Evolutionary conservation across 2,797 vertebrate species (phyloP).

Genomic region (Eupleurogrammus muticus): DNA sequence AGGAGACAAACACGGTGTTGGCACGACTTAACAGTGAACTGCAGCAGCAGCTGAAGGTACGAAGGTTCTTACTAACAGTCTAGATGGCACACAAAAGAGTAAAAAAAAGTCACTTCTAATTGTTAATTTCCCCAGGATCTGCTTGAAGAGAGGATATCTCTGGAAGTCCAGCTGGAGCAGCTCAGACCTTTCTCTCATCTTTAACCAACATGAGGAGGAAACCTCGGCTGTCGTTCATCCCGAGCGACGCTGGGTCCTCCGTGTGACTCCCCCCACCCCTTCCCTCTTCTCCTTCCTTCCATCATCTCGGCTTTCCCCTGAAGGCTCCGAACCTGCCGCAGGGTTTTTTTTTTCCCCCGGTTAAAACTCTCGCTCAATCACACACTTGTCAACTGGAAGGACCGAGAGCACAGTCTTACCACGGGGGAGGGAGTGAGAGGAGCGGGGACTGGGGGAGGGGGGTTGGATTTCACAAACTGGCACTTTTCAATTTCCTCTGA

Average conservation of each 20-base stretch:
- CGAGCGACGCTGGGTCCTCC: constrained; percentile 59
- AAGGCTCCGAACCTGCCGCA: constrained; percentile 34
- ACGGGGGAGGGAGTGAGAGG: constrained; percentile 13
- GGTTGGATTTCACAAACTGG: constrained; percentile 55
- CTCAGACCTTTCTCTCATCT: constrained; percentile 99
- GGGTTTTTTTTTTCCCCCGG: constrained; percentile 28
- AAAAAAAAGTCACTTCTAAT: neutral
- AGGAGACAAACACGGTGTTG: constrained; percentile 99
- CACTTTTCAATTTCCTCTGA: constrained; percentile 67
- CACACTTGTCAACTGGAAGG: constrained; percentile 48
- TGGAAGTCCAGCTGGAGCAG: constrained; percentile 99
- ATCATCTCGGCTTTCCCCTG: constrained; percentile 72
- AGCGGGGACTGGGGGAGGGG: neutral
- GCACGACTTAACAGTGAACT: constrained; percentile 98
- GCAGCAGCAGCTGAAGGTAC: constrained; percentile 96
- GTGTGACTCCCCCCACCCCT: constrained; percentile 53
- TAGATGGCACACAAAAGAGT: too few relatives aligned
- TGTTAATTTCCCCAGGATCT: constrained; percentile 86
- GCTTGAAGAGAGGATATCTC: constrained; percentile 98
- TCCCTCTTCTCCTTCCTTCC: constrained; percentile 31
- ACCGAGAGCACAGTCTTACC: constrained; percentile 53
- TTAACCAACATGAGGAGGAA: constrained; percentile 81
- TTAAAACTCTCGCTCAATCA: constrained; percentile 58
- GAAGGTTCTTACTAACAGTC: neutral
- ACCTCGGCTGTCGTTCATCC: constrained; percentile 49